Evolutionary conservation across 2,113 vertebrate genomes (phyloP).

Genomic region (Entomyzon cyanotis): DNA sequence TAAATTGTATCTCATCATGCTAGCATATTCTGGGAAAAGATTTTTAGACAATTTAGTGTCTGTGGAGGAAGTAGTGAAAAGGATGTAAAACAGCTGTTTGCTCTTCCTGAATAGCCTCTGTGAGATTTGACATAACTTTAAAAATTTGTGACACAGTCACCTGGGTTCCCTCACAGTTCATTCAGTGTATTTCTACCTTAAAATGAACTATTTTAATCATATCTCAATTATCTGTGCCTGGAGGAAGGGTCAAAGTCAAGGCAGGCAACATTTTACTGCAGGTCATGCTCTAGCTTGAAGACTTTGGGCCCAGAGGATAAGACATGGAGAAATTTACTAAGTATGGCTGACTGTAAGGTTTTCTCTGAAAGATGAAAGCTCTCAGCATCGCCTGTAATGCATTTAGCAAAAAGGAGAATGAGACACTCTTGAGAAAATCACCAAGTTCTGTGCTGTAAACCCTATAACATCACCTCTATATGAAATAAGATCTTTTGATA

Average conservation of each 20-base stretch:
- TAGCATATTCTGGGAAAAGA: background rate
- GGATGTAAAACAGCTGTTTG: background rate
- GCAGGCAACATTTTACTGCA: background rate
- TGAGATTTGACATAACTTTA: background rate
- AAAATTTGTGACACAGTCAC: background rate
- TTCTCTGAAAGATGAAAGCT: background rate
- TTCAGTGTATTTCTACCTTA: background rate
- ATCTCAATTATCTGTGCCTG: background rate
- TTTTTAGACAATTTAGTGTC: background rate
- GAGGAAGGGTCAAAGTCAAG: background rate
- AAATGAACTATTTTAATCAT: background rate
- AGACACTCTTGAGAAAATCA: background rate
- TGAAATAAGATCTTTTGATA: background rate
- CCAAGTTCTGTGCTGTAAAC: background rate
- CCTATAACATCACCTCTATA: background rate
- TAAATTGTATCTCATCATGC: background rate
- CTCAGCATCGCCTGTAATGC: background rate
- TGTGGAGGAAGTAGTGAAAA: background rate
- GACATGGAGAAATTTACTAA: background rate
- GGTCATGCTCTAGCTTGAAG: background rate
- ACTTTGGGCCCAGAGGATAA: background rate
- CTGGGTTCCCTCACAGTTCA: background rate
- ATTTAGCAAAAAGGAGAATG: background rate
- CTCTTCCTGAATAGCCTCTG: background rate
- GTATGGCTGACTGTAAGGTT: background rate